These are phyloP conservation scores for Gymnocypris eckloni DNA, from an alignment of 2,797 vertebrate genomes.

Conservation along the genomic window DNA sequence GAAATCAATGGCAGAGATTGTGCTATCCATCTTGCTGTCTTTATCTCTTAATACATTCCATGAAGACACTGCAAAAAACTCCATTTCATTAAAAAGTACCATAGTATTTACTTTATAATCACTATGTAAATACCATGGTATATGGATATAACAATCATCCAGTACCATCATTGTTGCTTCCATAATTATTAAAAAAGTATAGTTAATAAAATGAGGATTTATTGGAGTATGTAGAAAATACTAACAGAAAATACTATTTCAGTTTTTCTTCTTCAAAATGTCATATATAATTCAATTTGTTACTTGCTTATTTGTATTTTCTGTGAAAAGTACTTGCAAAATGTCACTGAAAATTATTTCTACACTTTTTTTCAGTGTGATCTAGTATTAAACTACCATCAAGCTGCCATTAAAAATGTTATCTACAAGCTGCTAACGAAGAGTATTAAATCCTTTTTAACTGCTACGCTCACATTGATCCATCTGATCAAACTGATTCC, in stretches of 20 bases:
- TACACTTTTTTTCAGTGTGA: too few species aligned
- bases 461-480: neutral
- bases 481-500: neutral
- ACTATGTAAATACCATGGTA: too few species aligned
- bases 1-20: conserved; percentile 68
- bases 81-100: neutral
- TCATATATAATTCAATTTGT: too few species aligned
- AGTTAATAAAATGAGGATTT: neutral
- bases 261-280: too few species aligned
- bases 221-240: neutral
- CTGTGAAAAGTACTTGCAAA: too few species aligned
- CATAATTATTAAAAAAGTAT: neutral
- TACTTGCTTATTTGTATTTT: too few species aligned
- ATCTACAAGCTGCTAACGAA: neutral
- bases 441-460: neutral
- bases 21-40: neutral
- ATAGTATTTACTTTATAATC: neutral
- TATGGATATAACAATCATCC: too few species aligned
- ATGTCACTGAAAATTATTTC: neutral
- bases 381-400: too few species aligned
- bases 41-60: neutral
- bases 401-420: neutral
- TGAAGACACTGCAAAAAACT: neutral
- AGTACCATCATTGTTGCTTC: too few species aligned
- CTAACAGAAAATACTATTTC: too few species aligned